Percentiles rank a stretch among this genome's conserved stretches.
Conservation (phyloP, 30 jellyfish, hydroid and myxozoan species). For the Aurelia coerulea region DNA sequence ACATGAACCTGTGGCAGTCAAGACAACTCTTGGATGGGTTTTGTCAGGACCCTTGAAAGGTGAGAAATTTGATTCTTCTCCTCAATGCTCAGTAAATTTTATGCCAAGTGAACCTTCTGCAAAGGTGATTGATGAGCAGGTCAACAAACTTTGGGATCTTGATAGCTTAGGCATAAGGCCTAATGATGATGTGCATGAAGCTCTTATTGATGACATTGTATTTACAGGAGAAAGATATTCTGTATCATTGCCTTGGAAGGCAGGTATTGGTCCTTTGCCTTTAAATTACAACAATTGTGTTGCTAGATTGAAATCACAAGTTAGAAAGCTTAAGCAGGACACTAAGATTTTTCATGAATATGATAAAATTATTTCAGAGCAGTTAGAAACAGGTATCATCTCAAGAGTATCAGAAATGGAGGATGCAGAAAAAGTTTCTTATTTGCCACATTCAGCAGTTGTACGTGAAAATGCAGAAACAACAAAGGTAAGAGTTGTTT, state of each 20-base stretch:
- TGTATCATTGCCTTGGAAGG: no score
- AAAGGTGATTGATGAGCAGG: background rate
- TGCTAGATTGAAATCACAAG: slow-evolving; percentile 15
- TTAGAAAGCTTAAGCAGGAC: slow-evolving; percentile 24
- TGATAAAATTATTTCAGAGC: no score
- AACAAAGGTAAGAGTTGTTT: no score
- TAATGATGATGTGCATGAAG: no score
- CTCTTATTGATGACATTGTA: no score
- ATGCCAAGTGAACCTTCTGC: slow-evolving; percentile 16
- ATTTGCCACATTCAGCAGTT: no score
- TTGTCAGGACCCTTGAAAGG: slow-evolving; percentile 13
- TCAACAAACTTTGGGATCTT: slow-evolving; percentile 17
- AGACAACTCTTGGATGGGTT: slow-evolving; percentile 36
- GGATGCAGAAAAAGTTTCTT: no score
- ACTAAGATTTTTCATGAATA: no score
- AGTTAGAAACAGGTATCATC: no score
- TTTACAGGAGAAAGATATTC: no score
- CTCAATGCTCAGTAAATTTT: background rate
- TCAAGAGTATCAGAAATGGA: no score
- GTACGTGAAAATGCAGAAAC: no score
- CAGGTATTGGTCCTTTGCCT: slow-evolving; percentile 56
- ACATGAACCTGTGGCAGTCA: slow-evolving; percentile 25
- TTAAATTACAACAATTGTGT: slow-evolving; percentile 23
- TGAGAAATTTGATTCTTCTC: background rate
- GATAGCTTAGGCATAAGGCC: slow-evolving; percentile 21